Evolutionary conservation across 2,888 invertebrate species (phyloP).

Genomic region (Anodontia alba): DNA sequence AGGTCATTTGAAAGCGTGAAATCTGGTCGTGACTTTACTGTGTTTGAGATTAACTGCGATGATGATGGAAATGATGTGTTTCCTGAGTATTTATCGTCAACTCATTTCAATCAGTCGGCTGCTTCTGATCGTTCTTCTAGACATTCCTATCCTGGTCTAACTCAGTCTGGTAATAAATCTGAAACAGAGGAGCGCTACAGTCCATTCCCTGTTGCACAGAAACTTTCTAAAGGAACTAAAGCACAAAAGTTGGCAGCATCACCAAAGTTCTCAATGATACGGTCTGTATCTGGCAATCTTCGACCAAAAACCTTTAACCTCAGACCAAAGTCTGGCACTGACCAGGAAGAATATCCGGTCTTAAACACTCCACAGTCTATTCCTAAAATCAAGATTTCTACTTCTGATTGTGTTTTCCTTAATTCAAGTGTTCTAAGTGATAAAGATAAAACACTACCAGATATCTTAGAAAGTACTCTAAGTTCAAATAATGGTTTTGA

Average conservation of each 20-base stretch:
- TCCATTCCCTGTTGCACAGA: background rate
- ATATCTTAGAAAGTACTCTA: background rate
- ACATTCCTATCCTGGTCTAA: background rate
- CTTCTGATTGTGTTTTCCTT: background rate
- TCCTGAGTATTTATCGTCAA: background rate
- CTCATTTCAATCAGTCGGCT: background rate
- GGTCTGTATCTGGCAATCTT: background rate
- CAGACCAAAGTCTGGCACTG: background rate
- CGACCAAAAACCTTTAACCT: background rate
- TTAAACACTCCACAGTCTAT: background rate
- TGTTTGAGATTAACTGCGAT: conserved; percentile 9
- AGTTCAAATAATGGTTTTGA: background rate
- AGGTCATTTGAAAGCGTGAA: conserved; percentile 5
- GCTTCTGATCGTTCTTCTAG: background rate
- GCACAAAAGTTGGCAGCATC: background rate
- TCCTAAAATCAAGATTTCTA: background rate
- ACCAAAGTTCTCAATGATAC: background rate
- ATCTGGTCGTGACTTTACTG: background rate
- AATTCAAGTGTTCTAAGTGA: background rate
- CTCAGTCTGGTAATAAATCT: background rate
- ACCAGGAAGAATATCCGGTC: background rate
- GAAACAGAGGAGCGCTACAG: background rate
- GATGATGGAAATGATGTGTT: conserved; percentile 1
- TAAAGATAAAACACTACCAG: background rate
- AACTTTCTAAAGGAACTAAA: background rate